A percentile compares a stretch with the other conserved stretches of the same genome.
Evolutionary conservation across 2,113 vertebrate genomes (phyloP).

Genomic region (Dasyprocta punctata): DNA sequence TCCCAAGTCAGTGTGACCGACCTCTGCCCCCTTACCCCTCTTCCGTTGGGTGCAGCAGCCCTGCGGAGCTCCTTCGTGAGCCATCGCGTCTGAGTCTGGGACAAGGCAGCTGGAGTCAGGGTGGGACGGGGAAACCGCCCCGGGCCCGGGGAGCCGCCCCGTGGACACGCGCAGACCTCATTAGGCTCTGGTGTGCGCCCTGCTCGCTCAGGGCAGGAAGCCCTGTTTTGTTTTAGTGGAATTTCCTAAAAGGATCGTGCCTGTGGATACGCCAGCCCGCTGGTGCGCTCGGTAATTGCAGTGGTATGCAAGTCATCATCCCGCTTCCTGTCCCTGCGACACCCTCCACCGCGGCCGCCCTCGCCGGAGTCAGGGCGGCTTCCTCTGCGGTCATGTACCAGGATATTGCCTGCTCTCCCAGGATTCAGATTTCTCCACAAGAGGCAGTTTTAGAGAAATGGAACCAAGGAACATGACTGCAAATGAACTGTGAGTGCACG

Average conservation of each 20-base stretch:
- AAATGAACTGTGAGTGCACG: constrained; percentile 26
- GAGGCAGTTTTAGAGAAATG: constrained; percentile 50
- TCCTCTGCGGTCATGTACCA: constrained; percentile 63
- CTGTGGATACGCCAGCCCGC: constrained; percentile 54
- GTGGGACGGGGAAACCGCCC: constrained; percentile 56
- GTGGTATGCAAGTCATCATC: constrained; percentile 68
- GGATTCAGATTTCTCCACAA: constrained; percentile 60
- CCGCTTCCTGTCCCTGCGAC: constrained; percentile 64
- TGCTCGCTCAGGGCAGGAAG: constrained; percentile 66
- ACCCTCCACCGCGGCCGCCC: neutral
- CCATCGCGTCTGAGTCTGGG: constrained; percentile 40
- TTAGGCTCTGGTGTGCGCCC: constrained; percentile 49
- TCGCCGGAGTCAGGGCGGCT: constrained; percentile 42
- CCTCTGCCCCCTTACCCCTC: neutral
- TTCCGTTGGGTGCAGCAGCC: neutral
- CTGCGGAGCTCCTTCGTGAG: neutral
- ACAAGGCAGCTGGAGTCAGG: constrained; percentile 49
- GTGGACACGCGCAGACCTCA: constrained; percentile 63
- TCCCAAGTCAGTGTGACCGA: neutral
- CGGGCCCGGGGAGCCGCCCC: constrained; percentile 32
- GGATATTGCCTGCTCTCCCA: constrained; percentile 50
- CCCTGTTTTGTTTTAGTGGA: constrained; percentile 74
- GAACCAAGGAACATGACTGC: constrained; percentile 23
- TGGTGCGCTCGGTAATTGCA: constrained; percentile 72
- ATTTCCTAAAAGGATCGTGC: constrained; percentile 77